These are phyloP conservation scores for Trachops cirrhosus DNA, from an alignment of 2,797 vertebrate species.

Conservation along the genomic window DNA sequence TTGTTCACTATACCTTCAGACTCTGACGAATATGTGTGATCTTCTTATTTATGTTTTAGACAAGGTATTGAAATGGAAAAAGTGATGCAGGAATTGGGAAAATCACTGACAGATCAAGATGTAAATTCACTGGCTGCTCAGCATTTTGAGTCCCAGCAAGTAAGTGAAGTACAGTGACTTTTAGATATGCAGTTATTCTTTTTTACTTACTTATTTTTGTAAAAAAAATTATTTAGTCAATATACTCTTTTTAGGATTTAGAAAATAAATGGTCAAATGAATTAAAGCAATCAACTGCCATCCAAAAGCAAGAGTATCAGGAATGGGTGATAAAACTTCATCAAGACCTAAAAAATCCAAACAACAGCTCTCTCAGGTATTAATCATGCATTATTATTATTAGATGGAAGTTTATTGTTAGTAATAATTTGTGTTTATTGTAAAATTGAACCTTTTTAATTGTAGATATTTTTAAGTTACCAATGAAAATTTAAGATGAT, in stretches of 20 bases:
- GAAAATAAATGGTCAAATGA: constrained; percentile 98
- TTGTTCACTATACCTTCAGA: background rate
- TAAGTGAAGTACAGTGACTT: constrained; percentile 70
- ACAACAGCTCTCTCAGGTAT: constrained; percentile 94
- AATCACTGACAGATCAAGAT: constrained; percentile 94
- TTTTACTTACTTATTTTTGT: background rate
- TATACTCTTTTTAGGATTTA: constrained; percentile 84
- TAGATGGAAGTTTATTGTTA: background rate
- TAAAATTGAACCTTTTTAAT: background rate
- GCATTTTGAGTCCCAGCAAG: constrained; percentile 98
- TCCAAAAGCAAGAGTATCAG: constrained; percentile 98
- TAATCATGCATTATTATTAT: background rate
- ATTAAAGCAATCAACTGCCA: constrained; percentile 93
- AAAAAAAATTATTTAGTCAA: background rate
- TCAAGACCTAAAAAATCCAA: constrained; percentile 95
- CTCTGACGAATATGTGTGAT: background rate
- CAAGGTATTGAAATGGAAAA: constrained; percentile 95
- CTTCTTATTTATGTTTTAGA: constrained; percentile 79
- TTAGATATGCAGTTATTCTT: background rate
- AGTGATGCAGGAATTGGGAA: constrained; percentile 97
- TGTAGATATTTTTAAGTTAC: background rate
- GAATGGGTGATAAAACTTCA: constrained; percentile 98
- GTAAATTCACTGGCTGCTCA: constrained; percentile 95
- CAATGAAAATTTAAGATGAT: background rate
- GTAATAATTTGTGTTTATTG: background rate